Evolutionary conservation across 2,113 vertebrate genomes (phyloP).

Genomic region (Hymenochirus boettgeri): DNA sequence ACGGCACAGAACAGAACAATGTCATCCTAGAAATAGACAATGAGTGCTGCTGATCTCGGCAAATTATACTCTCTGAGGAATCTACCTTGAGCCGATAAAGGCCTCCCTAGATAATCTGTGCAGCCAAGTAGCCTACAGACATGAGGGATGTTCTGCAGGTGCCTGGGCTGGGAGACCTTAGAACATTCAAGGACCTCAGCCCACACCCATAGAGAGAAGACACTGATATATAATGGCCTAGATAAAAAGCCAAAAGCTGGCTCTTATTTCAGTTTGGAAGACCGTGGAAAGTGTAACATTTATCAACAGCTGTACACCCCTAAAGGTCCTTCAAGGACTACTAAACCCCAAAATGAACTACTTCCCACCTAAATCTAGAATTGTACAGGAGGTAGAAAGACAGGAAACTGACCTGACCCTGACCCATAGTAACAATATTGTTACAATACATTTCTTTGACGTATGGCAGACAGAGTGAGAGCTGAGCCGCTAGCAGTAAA

Average conservation of each 20-base stretch:
- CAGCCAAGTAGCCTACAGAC: not conserved
- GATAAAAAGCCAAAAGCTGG: not conserved
- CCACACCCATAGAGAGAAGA: no score
- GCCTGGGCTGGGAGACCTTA: no score
- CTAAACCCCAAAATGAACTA: no score
- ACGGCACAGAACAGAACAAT: constrained; percentile 28
- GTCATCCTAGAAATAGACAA: constrained; percentile 37
- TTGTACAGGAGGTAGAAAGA: no score
- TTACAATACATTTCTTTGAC: no score
- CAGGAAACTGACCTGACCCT: no score
- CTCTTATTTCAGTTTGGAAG: not conserved
- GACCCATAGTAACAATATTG: no score
- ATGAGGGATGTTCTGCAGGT: not conserved
- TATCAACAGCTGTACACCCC: not conserved
- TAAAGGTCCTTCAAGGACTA: no score
- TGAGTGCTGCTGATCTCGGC: constrained; percentile 30
- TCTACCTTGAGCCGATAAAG: constrained; percentile 5
- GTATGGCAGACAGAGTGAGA: no score
- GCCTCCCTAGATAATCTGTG: not conserved
- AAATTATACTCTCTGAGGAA: constrained; percentile 28
- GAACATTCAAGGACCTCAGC: not conserved
- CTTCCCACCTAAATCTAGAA: no score
- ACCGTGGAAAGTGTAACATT: not conserved
- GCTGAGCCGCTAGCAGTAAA: no score
- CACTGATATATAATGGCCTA: not conserved